phyloP scores from a whole-genome alignment of 1,140 invertebrate genomes.

The Nymphalis io region DNA sequence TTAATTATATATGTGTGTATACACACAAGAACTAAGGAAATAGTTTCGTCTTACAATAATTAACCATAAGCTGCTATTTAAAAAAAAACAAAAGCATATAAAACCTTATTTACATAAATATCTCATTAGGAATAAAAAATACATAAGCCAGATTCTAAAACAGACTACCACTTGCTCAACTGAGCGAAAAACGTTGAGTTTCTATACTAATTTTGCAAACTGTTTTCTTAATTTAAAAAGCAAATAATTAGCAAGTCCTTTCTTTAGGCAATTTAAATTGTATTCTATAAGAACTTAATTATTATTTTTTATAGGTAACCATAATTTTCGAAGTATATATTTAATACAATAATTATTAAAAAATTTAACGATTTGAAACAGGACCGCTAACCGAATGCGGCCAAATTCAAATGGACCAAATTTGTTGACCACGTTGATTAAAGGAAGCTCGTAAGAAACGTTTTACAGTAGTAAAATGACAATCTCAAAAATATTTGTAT shows the following conservation, averaged over 20 bases:
- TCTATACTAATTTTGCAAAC: constrained; percentile 14
- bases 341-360: too few species aligned
- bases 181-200: constrained; percentile 18
- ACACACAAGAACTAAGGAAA: background rate
- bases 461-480: too few species aligned
- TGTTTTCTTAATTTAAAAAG: constrained; percentile 8
- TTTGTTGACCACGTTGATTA: too few species aligned
- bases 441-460: too few species aligned
- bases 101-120: constrained; percentile 6
- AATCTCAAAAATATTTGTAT: too few species aligned
- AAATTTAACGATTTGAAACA: too few species aligned
- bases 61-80: background rate
- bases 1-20: background rate
- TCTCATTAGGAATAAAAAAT: constrained; percentile 8
- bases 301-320: background rate
- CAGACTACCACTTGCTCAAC: constrained; percentile 15
- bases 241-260: constrained; percentile 4
- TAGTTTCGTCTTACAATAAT: too few species aligned
- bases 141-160: background rate
- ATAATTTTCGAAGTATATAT: too few species aligned
- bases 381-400: too few species aligned
- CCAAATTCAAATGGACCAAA: too few species aligned
- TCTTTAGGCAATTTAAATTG: background rate
- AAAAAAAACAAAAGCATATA: background rate
- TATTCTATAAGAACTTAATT: background rate